Evolutionary conservation across 2,888 invertebrate species (phyloP), one percentile per base, ranked within the genome.

Genomic region (Acleris holmiana): DNA sequence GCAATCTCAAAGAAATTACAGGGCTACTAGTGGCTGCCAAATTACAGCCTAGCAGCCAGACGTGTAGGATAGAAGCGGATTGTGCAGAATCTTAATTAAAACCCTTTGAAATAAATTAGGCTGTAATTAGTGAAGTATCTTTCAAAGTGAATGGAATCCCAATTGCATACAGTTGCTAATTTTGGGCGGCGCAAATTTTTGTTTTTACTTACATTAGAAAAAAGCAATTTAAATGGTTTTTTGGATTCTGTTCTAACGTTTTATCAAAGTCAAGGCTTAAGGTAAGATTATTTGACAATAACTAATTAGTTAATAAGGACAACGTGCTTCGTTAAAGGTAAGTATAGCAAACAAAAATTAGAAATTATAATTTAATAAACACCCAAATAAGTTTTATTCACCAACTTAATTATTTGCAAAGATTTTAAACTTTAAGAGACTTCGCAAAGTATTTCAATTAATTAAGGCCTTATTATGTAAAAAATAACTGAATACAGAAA

Each of bases 361-460:
- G 2, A 17, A 47, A 18, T 18, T 13, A 19, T 13, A 47, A 19
- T 47, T 8, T 8, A 8, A 17, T 23, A 54, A 21, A 10, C 41
- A 23, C n/a, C n/a, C 23, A 44, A 21, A 10, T 21, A 23, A 55
- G 23, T 23, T 25, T 44, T 10, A 23, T 44, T 8, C 17, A 53
- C 21, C 10, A 55, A 55, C 17, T 25, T 53, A 53, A 35, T 41
- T 41, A 41, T 17, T 55, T 41, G 17, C 44, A 44, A 47, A 41
- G 47, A 44, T 54, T 44, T 41, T 23, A 8, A 59, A 64, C 53
- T 64, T 48, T 53, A 25, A 54, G n/a, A 58, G 58, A 64, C 48
- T 64, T 48, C 53, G 41, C 48, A 59, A 64, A 64, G 58, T 54
- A 59, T 64, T 59, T 53, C 58, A 59, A 59, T 59, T 64, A 64